phyloP scores from a whole-genome alignment of 92 coral and sea anemone species.

The Paramuricea clavata region DNA sequence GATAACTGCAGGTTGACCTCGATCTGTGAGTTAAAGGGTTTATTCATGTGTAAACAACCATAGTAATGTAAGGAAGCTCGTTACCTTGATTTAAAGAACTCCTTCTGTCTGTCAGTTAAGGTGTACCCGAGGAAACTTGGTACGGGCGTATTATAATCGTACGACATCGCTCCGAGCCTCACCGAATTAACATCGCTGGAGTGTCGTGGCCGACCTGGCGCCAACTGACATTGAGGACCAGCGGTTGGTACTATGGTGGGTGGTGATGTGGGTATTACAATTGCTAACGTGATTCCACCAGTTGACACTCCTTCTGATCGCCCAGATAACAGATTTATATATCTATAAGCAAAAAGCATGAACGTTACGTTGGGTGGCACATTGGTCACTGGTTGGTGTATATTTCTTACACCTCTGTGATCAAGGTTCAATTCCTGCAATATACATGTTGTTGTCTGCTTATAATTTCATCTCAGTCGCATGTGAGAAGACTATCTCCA shows the following conservation, averaged over 20 bases:
- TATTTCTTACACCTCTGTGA: too few species aligned
- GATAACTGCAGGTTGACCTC: too few species aligned
- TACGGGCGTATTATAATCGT: constrained; percentile 25
- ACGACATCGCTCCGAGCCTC: constrained; percentile 33
- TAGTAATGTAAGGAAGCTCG: not conserved
- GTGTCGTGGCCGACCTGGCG: not conserved
- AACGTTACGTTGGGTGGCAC: too few species aligned
- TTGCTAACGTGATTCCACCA: constrained; percentile 77
- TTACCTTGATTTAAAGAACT: constrained; percentile 39
- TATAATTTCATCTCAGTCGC: too few species aligned
- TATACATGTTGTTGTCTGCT: too few species aligned
- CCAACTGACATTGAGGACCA: constrained; percentile 40
- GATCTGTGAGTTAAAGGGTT: too few species aligned
- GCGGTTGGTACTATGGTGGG: constrained; percentile 45
- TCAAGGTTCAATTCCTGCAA: too few species aligned
- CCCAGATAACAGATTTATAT: constrained; percentile 67
- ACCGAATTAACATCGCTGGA: constrained; percentile 14
- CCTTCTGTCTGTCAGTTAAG: constrained; percentile 37
- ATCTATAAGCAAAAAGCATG: too few species aligned
- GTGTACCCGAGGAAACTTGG: constrained; percentile 71
- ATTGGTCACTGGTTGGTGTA: too few species aligned
- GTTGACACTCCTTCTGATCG: constrained; percentile 73
- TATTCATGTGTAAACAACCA: not conserved
- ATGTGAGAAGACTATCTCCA: too few species aligned
- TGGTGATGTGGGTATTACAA: constrained; percentile 71